Conservation (phyloP, 1,140 invertebrate genomes). For the Chrysomallon squamiferum region DNA sequence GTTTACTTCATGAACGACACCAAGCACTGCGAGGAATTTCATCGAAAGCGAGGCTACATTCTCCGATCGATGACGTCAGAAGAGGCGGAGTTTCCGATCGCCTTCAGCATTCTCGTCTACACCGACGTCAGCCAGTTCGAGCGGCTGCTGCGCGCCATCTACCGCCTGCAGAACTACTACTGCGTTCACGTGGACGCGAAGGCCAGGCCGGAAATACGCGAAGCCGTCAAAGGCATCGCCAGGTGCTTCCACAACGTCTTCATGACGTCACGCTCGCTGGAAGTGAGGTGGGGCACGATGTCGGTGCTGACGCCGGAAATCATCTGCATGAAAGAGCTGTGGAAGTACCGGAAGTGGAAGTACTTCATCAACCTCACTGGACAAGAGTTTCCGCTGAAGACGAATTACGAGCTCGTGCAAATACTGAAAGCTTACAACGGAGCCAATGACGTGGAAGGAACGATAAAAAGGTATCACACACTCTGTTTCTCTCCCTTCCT, state of each 20-base stretch:
- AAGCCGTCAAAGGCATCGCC: constrained; percentile 26
- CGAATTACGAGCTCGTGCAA: constrained; percentile 38
- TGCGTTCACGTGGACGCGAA: constrained; percentile 58
- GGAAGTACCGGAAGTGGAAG: constrained; percentile 31
- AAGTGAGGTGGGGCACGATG: constrained; percentile 35
- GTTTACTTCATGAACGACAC: no score
- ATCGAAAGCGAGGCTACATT: constrained; percentile 26
- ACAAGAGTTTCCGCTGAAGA: constrained; percentile 48
- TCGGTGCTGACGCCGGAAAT: constrained; percentile 36
- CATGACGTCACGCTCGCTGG: constrained; percentile 28
- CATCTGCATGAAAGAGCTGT: constrained; percentile 33
- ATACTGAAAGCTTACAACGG: constrained; percentile 38
- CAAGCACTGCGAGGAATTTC: constrained; percentile 34
- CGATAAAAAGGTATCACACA: constrained; percentile 16
- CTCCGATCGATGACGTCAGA: constrained; percentile 22
- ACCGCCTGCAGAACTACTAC: constrained; percentile 55
- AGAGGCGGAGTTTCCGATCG: constrained; percentile 39
- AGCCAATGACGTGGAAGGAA: constrained; percentile 39
- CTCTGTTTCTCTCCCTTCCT: no score
- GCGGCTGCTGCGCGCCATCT: constrained; percentile 49
- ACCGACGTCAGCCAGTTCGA: constrained; percentile 54
- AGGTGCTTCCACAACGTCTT: constrained; percentile 49
- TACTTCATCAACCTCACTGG: constrained; percentile 49
- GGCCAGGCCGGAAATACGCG: constrained; percentile 19
- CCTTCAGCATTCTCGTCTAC: constrained; percentile 50